Evolutionary conservation across 2,888 invertebrate genomes (phyloP).

Genomic region (Chrysolina haemoptera): DNA sequence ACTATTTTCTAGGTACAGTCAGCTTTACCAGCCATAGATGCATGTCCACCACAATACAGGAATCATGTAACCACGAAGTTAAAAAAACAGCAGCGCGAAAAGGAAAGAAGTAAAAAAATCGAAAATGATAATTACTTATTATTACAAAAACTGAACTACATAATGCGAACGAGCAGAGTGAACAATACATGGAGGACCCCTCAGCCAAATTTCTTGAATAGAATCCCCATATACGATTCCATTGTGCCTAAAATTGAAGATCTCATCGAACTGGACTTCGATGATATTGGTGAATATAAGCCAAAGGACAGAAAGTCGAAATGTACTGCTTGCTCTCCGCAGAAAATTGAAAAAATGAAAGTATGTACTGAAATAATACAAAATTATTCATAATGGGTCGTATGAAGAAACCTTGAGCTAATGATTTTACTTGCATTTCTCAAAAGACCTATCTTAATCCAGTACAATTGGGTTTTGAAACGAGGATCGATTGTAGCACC

Average conservation of each 20-base stretch:
- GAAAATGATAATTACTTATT: constrained; percentile 80
- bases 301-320: constrained; percentile 50
- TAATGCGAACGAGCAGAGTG: constrained; percentile 78
- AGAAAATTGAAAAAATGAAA: constrained; percentile 36
- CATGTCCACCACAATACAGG: constrained; percentile 75
- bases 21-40: constrained; percentile 80
- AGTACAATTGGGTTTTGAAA: too few species aligned
- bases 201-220: constrained; percentile 71
- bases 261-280: constrained; percentile 44
- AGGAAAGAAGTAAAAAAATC: constrained; percentile 77
- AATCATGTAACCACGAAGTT: constrained; percentile 79
- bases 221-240: constrained; percentile 52
- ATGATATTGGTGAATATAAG: constrained; percentile 35
- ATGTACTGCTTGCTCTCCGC: constrained; percentile 56
- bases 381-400: too few species aligned
- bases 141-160: constrained; percentile 77
- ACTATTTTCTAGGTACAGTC: constrained; percentile 72
- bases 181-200: constrained; percentile 80
- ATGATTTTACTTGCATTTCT: background rate
- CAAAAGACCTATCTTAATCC: too few species aligned
- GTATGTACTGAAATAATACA: constrained; percentile 4
- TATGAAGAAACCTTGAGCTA: background rate
- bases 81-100: constrained; percentile 80
- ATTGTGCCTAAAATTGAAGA: constrained; percentile 51
- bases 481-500: too few species aligned